phyloP scores from a whole-genome alignment of 2,797 vertebrate genomes.

The Agapornis canus region DNA sequence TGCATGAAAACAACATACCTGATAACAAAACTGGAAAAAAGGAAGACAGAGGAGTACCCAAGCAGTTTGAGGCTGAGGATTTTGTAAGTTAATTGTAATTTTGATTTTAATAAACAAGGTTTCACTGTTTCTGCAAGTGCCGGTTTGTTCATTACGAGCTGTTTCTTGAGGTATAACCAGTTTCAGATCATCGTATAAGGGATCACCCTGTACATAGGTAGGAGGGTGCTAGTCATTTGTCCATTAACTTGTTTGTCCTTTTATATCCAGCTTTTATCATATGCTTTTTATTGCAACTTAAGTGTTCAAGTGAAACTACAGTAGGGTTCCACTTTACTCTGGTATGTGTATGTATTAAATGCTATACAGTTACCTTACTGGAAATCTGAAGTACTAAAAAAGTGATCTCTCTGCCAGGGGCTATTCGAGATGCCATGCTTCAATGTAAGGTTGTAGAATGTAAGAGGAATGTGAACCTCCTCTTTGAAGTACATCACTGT shows the following conservation, averaged over 20 bases:
- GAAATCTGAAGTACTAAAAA: background rate
- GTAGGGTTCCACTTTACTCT: background rate
- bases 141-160: background rate
- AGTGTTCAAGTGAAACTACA: background rate
- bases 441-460: background rate
- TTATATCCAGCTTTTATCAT: background rate
- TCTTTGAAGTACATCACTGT: background rate
- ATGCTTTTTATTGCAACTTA: background rate
- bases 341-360: background rate
- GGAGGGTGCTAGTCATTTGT: background rate
- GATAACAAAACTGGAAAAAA: constrained; percentile 67
- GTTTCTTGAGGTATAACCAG: background rate
- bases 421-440: background rate
- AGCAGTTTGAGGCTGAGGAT: constrained; percentile 83
- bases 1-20: constrained; percentile 62
- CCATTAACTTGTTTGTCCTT: background rate
- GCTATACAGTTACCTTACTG: background rate
- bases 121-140: background rate
- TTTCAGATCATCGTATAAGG: background rate
- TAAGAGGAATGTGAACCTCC: background rate
- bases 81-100: constrained; percentile 79
- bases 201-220: background rate
- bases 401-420: background rate
- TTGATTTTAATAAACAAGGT: background rate
- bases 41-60: constrained; percentile 70